Evolutionary conservation across 2,888 invertebrate species (phyloP).

Genomic region (Thera britannica): DNA sequence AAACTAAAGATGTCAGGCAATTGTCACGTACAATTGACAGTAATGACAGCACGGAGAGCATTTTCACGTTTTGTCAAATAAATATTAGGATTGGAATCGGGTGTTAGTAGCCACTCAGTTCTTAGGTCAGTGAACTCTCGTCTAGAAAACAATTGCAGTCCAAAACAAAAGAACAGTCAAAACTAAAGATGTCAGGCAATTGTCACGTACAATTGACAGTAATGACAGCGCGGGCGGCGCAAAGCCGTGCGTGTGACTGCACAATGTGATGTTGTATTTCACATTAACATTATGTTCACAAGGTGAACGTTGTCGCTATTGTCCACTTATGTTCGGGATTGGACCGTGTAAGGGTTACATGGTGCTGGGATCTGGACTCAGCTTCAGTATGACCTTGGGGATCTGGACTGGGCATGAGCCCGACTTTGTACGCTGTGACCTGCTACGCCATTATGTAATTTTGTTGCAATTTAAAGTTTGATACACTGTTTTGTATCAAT

Average conservation of each 20-base stretch:
- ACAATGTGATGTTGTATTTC: slow-evolving; percentile 84
- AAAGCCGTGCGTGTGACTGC: slow-evolving; percentile 66
- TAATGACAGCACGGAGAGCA: slow-evolving; percentile 33
- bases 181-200: slow-evolving; percentile 41
- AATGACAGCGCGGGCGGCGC: slow-evolving; percentile 41
- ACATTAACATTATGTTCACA: slow-evolving; percentile 85
- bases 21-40: slow-evolving; percentile 41
- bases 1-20: slow-evolving; percentile 39
- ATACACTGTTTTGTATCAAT: no score
- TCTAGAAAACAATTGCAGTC: slow-evolving; percentile 10
- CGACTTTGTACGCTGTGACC: no score
- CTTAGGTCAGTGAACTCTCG: not conserved
- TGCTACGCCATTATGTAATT: no score
- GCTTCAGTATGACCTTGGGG: not conserved
- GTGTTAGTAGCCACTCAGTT: no score
- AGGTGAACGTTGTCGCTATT: slow-evolving; percentile 78
- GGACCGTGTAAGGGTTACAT: slow-evolving; percentile 22
- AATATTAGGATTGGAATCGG: no score
- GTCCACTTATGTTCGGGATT: slow-evolving; percentile 80
- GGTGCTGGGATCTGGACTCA: not conserved
- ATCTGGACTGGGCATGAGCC: no score
- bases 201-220: slow-evolving; percentile 40
- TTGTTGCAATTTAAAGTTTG: no score
- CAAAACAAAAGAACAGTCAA: slow-evolving; percentile 30
- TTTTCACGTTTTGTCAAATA: no score